Conservation (phyloP, 1,140 invertebrate species). For the Ridgeia piscesae region DNA sequence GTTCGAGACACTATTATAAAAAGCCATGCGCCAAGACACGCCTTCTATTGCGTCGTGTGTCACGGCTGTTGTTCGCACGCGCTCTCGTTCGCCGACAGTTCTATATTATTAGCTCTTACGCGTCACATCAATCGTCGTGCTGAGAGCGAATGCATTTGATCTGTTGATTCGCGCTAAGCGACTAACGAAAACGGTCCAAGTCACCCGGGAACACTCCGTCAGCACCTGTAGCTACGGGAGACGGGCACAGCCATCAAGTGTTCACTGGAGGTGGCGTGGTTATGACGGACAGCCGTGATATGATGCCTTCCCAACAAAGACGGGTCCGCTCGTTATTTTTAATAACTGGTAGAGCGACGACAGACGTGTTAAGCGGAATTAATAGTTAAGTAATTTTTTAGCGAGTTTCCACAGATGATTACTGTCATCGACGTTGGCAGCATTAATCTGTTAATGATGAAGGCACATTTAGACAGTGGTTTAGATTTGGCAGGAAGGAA, state of each 20-base stretch:
- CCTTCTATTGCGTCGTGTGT: not conserved
- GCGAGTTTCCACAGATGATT: not conserved
- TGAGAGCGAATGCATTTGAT: not conserved
- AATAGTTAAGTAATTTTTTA: not conserved
- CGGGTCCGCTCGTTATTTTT: not conserved
- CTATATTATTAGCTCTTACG: not conserved
- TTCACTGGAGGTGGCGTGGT: not conserved
- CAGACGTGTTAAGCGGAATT: not conserved
- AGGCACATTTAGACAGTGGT: not conserved
- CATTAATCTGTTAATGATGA: not conserved
- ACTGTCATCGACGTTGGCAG: not conserved
- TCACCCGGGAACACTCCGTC: not conserved
- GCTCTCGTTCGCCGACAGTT: not conserved
- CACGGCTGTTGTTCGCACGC: not conserved
- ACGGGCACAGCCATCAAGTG: not conserved
- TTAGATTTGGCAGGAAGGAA: too few relatives aligned
- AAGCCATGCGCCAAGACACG: too few relatives aligned
- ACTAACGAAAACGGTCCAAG: not conserved
- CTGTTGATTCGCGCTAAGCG: not conserved
- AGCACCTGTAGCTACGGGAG: not conserved
- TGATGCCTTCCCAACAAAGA: not conserved
- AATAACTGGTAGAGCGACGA: not conserved
- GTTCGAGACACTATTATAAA: too few relatives aligned
- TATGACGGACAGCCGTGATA: too few relatives aligned
- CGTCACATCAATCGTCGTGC: not conserved